Evolutionary conservation across 2,888 invertebrate genomes (phyloP).

Genomic region (Willowsia nigromaculata): DNA sequence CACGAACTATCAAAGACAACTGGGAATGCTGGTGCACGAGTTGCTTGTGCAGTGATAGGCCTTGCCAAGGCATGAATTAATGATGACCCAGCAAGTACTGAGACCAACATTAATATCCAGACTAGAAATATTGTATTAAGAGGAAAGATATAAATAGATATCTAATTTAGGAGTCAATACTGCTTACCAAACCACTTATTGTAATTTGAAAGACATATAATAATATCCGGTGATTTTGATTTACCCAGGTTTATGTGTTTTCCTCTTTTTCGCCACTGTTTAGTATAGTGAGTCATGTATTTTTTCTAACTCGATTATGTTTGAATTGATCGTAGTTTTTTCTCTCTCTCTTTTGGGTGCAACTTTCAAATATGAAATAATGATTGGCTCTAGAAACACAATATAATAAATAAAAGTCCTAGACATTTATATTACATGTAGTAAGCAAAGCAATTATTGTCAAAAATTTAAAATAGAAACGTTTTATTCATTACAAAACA

Average conservation of each 20-base stretch:
- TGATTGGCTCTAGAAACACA: not conserved
- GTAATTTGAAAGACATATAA: not conserved
- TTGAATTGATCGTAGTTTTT: too few relatives aligned
- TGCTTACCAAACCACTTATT: not conserved
- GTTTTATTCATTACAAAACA: not conserved
- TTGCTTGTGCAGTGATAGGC: constrained; percentile 94
- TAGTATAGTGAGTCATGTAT: too few relatives aligned
- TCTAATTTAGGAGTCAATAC: not conserved
- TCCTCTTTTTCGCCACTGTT: too few relatives aligned
- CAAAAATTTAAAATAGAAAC: not conserved
- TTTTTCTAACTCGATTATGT: too few relatives aligned
- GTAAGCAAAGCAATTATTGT: not conserved
- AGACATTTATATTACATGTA: too few relatives aligned
- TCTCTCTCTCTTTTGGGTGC: too few relatives aligned
- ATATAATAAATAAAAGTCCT: not conserved
- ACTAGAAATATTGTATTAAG: not conserved
- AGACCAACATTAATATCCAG: constrained; percentile 16
- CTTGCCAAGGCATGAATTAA: constrained; percentile 82
- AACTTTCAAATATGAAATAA: not conserved
- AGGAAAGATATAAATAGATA: not conserved
- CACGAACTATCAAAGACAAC: constrained; percentile 95
- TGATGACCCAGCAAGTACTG: not conserved
- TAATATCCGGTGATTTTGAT: too few relatives aligned
- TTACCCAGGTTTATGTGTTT: too few relatives aligned
- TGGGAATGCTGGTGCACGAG: constrained; percentile 95